Evolutionary conservation across 2,113 vertebrate species (phyloP).

Genomic region (Ceuthmochares aereus): DNA sequence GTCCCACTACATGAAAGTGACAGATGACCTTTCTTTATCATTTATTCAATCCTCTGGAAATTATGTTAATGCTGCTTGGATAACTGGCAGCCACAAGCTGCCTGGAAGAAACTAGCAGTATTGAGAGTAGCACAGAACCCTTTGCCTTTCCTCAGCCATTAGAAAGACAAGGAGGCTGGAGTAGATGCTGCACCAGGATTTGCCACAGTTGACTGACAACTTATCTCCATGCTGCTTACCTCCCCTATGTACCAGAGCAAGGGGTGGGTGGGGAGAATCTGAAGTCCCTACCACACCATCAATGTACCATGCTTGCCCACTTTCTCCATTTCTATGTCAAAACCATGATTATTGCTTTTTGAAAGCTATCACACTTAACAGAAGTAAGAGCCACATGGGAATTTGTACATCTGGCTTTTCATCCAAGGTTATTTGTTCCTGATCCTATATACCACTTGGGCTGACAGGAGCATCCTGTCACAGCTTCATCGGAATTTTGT

Average conservation of each 20-base stretch:
- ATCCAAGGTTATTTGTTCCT: not conserved
- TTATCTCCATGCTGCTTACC: accelerated
- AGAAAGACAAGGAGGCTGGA: not conserved
- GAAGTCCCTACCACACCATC: accelerated
- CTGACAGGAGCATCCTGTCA: not conserved
- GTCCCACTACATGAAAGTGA: not conserved
- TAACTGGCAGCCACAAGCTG: not conserved
- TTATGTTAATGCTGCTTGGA: not conserved
- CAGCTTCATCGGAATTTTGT: not conserved
- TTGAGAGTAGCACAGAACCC: not conserved
- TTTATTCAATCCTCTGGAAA: not conserved
- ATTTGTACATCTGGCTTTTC: not conserved
- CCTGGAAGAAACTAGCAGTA: not conserved
- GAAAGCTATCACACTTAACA: not conserved
- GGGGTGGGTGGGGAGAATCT: accelerated
- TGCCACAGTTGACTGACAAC: not conserved
- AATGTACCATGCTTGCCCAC: not conserved
- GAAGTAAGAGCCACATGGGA: not conserved
- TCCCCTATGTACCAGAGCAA: accelerated
- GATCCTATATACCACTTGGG: not conserved
- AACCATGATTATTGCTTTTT: not conserved
- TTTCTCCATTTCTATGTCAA: not conserved
- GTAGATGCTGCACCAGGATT: not conserved
- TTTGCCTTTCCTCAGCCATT: not conserved
- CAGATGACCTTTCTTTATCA: not conserved